Base-by-base conservation (phyloP, 2,797 vertebrate genomes). In the Sandelia bainsii region DNA sequence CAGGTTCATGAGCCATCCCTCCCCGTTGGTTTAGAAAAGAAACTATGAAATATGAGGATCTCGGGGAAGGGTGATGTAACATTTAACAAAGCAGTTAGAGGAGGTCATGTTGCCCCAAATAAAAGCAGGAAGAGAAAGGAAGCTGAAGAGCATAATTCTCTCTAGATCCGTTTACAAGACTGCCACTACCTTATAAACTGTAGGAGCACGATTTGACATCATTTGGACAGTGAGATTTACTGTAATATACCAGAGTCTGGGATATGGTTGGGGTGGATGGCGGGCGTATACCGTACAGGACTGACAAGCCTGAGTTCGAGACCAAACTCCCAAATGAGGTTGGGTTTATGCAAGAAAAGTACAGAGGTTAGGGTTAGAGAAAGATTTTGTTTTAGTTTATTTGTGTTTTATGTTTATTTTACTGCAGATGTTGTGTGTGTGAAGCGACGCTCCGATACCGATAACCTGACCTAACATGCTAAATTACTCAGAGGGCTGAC, bases 101-200 rank as follows among this genome's bases (percentile, higher is more conserved):
- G 74, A 80, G 81, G 88, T 90, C 79, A 67, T 69, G 72, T 84
- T 71, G 84, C 70, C 79, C 83, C 71, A 87, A 92, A 94, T 91
- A 93, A 92, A 91, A 87, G 87, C 89, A 81, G 85, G 87, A 92
- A 89, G 87, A 69, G 87, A 81, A 25, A 37, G 52, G 69, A 85
- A 85, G 72, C 73, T 53, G 78, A 77, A 70, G 88, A 89, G 70
- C 81, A 85, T 88, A 86, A 92, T 84, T 92, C 86, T 91, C 83
- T 71, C 70, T 49, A 54, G 77, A 83, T 89, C 81, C 84, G 91
- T 93, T 94, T 94, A 94, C 91, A 90, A 40, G 75, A 73, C 87
- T 89, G 90, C 75, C 91, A 91, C 80, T 50, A 54, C 50, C 81
- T 80, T 92, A 82, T 94, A 93, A 93, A 94, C 89, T 66, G 14